phyloP scores from a whole-genome alignment of 2,113 vertebrate genomes.

The Dipodomys stephensi region DNA sequence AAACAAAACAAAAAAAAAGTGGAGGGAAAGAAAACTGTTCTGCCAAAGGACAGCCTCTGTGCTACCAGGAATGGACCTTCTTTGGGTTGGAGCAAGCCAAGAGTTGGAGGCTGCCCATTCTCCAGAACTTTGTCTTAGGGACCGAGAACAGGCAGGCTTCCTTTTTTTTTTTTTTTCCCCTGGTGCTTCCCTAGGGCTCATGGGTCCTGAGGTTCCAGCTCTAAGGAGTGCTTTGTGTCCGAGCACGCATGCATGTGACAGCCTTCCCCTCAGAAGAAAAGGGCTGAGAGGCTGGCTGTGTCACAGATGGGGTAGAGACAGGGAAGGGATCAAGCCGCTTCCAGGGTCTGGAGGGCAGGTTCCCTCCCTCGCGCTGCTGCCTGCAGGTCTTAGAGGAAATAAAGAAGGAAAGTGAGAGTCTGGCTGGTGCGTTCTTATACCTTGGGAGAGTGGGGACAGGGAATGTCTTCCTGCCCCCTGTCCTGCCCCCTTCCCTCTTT shows the following conservation, averaged over 20 bases:
- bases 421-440: not conserved
- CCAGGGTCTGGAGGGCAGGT: constrained; percentile 45
- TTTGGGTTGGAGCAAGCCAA: not conserved
- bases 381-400: constrained; percentile 69
- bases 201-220: not conserved
- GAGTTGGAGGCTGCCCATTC: not conserved
- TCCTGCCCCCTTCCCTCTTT: not conserved
- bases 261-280: not conserved
- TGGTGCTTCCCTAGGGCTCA: too few relatives aligned
- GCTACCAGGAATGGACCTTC: not conserved
- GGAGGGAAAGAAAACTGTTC: not conserved
- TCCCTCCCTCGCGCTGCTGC: constrained; percentile 59
- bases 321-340: not conserved
- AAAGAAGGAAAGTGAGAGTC: constrained; percentile 64
- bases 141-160: not conserved
- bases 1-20: not conserved
- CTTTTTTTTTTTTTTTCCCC: too few relatives aligned
- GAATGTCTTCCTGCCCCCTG: not conserved
- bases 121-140: not conserved
- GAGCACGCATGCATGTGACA: too few relatives aligned
- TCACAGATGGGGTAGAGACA: not conserved
- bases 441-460: not conserved
- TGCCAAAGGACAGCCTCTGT: constrained; percentile 9
- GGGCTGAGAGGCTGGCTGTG: not conserved
- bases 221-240: not conserved